Evolutionary conservation across 2,888 invertebrate species (phyloP).

Genomic region (Chrysolina haemoptera): DNA sequence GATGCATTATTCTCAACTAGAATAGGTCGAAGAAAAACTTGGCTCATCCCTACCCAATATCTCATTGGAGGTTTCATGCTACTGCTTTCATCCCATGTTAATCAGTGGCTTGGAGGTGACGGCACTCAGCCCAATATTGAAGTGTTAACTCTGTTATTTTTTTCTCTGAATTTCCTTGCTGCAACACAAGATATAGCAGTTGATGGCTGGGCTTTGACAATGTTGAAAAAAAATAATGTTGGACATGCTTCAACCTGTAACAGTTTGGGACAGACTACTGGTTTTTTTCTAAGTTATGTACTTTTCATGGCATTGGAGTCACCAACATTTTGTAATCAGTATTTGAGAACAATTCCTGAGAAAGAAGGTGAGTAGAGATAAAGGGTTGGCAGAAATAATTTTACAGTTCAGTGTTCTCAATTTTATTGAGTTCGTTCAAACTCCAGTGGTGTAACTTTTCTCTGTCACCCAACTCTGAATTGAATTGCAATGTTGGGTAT

Average conservation of each 20-base stretch:
- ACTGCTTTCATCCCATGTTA: conserved; percentile 78
- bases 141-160: conserved; percentile 88
- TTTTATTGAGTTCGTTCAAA: too few relatives aligned
- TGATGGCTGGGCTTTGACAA: conserved; percentile 99
- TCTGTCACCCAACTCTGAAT: too few relatives aligned
- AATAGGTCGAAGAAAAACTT: conserved; percentile 95
- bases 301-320: conserved; percentile 97
- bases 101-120: conserved; percentile 81
- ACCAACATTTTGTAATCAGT: conserved; percentile 94
- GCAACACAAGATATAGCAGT: conserved; percentile 99
- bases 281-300: conserved; percentile 97
- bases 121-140: conserved; percentile 78
- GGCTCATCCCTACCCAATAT: conserved; percentile 96
- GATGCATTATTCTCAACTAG: conserved; percentile 89
- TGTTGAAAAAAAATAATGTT: conserved; percentile 96
- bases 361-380: conserved; percentile 71
- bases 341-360: conserved; percentile 82
- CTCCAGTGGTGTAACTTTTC: too few relatives aligned
- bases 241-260: conserved; percentile 99
- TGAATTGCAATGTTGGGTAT: too few relatives aligned
- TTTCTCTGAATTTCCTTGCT: conserved; percentile 94
- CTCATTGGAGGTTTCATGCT: conserved; percentile 93
- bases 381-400: too few relatives aligned
- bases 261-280: conserved; percentile 97
- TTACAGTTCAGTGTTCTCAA: too few relatives aligned